Base-by-base conservation (phyloP, 2,797 vertebrate species). In the Geotrypetes seraphini region DNA sequence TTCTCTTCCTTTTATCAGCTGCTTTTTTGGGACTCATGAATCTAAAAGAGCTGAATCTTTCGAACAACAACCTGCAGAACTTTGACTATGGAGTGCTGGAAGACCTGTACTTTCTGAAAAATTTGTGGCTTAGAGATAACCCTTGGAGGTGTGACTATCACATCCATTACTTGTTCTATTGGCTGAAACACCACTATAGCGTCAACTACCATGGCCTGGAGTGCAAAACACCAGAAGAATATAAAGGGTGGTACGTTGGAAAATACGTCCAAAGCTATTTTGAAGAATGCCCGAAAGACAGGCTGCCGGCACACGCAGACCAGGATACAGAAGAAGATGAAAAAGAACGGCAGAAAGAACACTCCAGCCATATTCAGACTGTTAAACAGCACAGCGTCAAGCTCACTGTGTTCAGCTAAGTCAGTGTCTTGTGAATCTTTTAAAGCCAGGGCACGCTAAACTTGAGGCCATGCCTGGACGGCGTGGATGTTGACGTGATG, bases 131-230 rank as follows among this genome's bases (percentile, higher is more conserved):
- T 38, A 80, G 65, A 52, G 82, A 83, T n/a, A 99, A 99, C 60
- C 93, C 89, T 20, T 99, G 96, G 96, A 73, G 84, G 64, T 99
- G 96, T 32, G 95, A 98, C 71, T 99, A 97, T 71, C 90, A 89
- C 68, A 96, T 99, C 59, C 96, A 99, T 71, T 99, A 98, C 65
- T 77, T 99, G 71, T 84, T 89, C 71, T 97, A 99, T 65, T 99
- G 96, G 96, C 65, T 99, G 40, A 93, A 89, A 56, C 92, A 92
- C 42, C 96, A 98, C 53, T 89, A 90, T 2, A 83, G 79, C 0
- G 89, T 97, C 31, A 67, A 71, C 32, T 73, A 89, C 62, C 85
- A 59, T 0, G 95, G 93, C 30, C 80, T 98, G 39, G 71, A 82
- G 47, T 99, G 96, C 69, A 81, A 80, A 29, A 76, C 33, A 10